A percentile compares a stretch with the other conserved stretches of the same genome.
phyloP scores from a whole-genome alignment of 2,888 invertebrate genomes.

The Diaprepes abbreviatus region DNA sequence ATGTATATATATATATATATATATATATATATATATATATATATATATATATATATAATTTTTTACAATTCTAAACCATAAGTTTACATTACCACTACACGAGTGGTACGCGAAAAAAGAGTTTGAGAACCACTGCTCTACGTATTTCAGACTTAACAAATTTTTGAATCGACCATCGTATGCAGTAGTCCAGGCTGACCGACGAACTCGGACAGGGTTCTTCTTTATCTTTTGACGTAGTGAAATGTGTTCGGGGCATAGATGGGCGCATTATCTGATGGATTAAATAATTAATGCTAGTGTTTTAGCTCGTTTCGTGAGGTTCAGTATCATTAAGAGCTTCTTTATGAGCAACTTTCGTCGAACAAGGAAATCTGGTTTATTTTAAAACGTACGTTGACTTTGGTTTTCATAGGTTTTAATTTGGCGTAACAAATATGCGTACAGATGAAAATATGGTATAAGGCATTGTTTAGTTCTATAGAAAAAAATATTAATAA shows the following conservation, averaged over 20 bases:
- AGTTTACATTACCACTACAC: too few species aligned
- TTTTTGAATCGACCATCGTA: neutral
- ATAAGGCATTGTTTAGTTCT: too few species aligned
- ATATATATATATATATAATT: too few species aligned
- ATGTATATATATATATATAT: too few species aligned
- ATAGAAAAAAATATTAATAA: too few species aligned
- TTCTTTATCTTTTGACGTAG: constrained; percentile 53
- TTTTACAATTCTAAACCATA: too few species aligned
- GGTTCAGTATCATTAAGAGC: constrained; percentile 62
- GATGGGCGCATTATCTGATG: constrained; percentile 65
- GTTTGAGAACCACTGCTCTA: too few species aligned
- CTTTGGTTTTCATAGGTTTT: neutral
- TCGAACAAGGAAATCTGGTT: constrained; percentile 39
- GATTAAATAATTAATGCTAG: constrained; percentile 66
- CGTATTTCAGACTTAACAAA: too few species aligned
- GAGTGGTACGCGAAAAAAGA: too few species aligned
- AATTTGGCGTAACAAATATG: neutral
- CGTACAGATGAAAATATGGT: too few species aligned
- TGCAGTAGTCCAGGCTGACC: constrained; percentile 19
- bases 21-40: too few species aligned
- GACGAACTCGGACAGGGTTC: constrained; percentile 50
- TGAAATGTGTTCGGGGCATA: constrained; percentile 59
- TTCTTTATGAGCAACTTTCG: constrained; percentile 57
- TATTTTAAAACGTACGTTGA: constrained; percentile 35
- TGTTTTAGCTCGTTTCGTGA: constrained; percentile 62